Percentiles rank a stretch among this genome's conserved stretches.
phyloP scores from a whole-genome alignment of 2,113 vertebrate species.

The Prionailurus bengalensis region DNA sequence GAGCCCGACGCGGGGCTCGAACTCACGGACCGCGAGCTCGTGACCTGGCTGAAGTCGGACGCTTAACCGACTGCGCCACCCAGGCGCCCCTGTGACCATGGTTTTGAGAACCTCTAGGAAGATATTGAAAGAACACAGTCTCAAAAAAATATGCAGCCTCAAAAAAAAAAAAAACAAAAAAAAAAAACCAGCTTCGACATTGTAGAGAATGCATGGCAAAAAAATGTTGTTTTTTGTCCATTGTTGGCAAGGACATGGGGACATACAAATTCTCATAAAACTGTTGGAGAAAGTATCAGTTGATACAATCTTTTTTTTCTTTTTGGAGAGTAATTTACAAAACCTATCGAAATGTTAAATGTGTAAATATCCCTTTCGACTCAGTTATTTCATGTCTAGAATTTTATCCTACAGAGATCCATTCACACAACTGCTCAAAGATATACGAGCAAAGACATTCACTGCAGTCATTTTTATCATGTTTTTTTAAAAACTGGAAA shows the following conservation, averaged over 20 bases:
- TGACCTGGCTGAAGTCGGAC: too few species aligned
- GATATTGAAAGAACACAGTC: background rate
- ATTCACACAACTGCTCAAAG: background rate
- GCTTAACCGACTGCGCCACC: too few species aligned
- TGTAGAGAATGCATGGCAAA: background rate
- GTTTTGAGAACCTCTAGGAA: constrained; percentile 37
- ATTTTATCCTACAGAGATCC: background rate
- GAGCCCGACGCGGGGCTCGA: too few species aligned
- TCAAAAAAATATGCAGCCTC: background rate
- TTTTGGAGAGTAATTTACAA: background rate
- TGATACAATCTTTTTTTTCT: background rate
- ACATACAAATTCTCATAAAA: background rate
- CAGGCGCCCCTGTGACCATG: background rate
- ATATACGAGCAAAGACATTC: background rate
- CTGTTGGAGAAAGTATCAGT: background rate
- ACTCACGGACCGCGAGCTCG: too few species aligned
- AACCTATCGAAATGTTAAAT: constrained; percentile 36
- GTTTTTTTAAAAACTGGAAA: constrained; percentile 55
- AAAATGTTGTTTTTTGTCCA: background rate
- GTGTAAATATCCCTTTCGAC: background rate
- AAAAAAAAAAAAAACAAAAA: background rate
- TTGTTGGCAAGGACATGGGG: background rate
- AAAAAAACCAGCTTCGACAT: background rate
- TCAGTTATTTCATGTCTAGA: background rate
- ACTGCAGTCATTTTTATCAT: background rate